Evolutionary conservation across 2,797 vertebrate species (phyloP), one percentile per base, ranked within the genome.

Genomic region (Sebastiscus albofasciatus): DNA sequence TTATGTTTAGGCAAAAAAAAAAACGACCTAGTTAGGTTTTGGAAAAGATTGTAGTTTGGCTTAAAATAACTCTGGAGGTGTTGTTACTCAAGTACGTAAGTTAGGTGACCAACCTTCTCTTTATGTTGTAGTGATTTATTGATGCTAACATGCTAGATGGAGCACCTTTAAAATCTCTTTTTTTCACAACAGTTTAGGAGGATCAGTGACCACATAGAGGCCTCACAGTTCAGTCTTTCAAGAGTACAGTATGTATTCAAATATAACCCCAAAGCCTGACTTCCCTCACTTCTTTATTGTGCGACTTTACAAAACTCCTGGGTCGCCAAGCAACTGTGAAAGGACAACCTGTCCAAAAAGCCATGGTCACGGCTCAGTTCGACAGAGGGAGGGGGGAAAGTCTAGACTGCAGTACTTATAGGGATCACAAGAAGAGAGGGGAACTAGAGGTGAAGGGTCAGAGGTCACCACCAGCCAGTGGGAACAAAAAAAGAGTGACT

Each of bases 391-490:
- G 36, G 22, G 69, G 65, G 52, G 81, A 22, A 46, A 29, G 92
- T 92, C 90, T 92, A 91, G 90, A 93, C 88, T 10, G 29, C 6
- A 55, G 61, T 6, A 42, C 75, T 69, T 77, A 42, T 0, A 5
- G 39, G 68, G 78, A 70, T 74, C 68, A 78, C 83, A 80, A 73
- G 77, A 36, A 72, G 20, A 58, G 73, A 86, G 77, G 72, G 61
- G 67, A 78, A 22, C 59, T 54, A 9, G 60, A 88, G 90, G 89
- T 83, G 81, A 89, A 61, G 20, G 89, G 87, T 90, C 83, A 84
- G 42, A 85, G 84, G 86, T 90, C 73, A 65, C 20, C n/a, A 14
- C 56, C n/a, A 62, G 24, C 58, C 34, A 75, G 55, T 67, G 18
- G 70, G n/a, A 83, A 76, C 74, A 84, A 72, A 75, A 74, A 74